Evolutionary conservation across 2,888 invertebrate species (phyloP).

Genomic region (Taphrorychus bicolor): DNA sequence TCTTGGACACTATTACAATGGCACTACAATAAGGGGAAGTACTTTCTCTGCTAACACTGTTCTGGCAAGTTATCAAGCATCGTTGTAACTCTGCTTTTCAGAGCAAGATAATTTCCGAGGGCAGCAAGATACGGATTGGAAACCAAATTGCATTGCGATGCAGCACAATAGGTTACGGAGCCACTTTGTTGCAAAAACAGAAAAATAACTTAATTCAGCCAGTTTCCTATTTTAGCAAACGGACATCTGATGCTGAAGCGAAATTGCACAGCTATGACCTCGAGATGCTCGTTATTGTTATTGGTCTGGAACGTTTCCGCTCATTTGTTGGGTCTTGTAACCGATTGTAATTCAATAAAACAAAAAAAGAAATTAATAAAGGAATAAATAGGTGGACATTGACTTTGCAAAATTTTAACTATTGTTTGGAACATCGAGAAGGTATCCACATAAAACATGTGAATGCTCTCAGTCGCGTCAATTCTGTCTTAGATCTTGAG

Average conservation of each 20-base stretch:
- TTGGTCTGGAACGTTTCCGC: background rate
- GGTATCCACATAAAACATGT: background rate
- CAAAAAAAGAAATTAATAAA: background rate
- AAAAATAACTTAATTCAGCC: too few species aligned
- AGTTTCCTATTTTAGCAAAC: background rate
- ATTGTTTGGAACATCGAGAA: background rate
- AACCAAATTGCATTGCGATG: conserved; percentile 3
- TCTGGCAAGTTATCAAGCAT: background rate
- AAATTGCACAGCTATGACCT: background rate
- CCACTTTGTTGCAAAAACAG: background rate
- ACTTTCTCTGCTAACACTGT: background rate
- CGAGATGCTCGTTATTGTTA: background rate
- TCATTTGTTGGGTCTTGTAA: background rate
- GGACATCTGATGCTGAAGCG: background rate
- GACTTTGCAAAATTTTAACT: background rate
- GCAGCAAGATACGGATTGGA: conserved; percentile 2
- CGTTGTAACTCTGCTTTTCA: conserved; percentile 15
- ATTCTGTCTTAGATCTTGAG: too few species aligned
- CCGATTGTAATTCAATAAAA: background rate
- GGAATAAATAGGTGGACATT: background rate
- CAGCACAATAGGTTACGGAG: conserved; percentile 1
- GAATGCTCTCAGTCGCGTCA: too few species aligned
- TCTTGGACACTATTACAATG: background rate
- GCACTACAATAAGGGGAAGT: background rate
- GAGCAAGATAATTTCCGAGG: conserved; percentile 14